Conservation (phyloP, 1,140 invertebrate species). For the Ruditapes philippinarum region DNA sequence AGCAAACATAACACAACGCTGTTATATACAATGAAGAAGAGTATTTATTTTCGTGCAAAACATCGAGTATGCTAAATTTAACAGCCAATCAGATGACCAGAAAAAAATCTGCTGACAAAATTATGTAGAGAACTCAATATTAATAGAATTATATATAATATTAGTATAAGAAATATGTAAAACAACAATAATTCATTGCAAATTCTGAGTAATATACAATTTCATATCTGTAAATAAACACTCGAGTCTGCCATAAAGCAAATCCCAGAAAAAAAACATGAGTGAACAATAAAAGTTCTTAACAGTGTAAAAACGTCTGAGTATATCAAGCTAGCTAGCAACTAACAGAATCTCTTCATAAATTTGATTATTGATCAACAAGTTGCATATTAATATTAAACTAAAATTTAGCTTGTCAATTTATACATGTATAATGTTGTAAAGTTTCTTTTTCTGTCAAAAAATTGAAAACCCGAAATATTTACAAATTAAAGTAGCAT, state of each 20-base stretch:
- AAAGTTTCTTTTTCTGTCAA: no score
- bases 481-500: no score
- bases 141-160: no score
- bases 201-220: background rate
- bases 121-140: background rate
- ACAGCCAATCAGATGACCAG: slow-evolving; percentile 18
- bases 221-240: slow-evolving; percentile 7
- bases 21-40: slow-evolving; percentile 3
- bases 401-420: no score
- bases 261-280: background rate
- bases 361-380: background rate
- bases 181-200: background rate
- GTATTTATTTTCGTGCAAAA: slow-evolving; percentile 34
- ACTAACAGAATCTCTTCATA: no score
- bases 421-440: no score
- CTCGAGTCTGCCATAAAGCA: background rate
- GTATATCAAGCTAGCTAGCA: background rate
- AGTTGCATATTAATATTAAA: no score
- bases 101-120: background rate
- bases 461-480: no score
- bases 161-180: no score
- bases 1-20: no score
- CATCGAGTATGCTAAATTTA: slow-evolving; percentile 23
- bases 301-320: background rate
- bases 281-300: background rate